phyloP scores from a whole-genome alignment of 2,888 invertebrate species.

The Meta bourneti region DNA sequence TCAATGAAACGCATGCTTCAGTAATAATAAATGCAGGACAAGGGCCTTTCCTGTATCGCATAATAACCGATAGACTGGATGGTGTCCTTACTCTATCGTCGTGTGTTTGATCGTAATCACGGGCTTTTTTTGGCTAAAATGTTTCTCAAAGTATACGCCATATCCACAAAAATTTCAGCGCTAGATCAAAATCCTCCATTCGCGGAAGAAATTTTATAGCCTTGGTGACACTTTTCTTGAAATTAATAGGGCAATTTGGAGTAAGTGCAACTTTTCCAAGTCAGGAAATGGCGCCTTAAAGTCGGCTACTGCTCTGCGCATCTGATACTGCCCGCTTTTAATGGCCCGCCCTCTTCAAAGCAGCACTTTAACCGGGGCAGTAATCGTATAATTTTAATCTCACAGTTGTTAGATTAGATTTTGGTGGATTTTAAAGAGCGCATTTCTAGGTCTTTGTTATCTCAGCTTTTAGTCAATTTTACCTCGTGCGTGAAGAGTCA shows the following conservation, averaged over 20 bases:
- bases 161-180: conserved; percentile 55
- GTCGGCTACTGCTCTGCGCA: conserved; percentile 61
- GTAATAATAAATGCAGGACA: too few relatives aligned
- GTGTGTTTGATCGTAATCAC: neutral
- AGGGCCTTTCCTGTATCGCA: too few relatives aligned
- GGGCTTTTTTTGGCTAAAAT: conserved; percentile 32
- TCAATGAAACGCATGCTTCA: too few relatives aligned
- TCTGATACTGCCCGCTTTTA: conserved; percentile 65
- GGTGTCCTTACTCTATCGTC: neutral
- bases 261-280: conserved; percentile 65
- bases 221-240: conserved; percentile 70
- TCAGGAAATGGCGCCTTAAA: conserved; percentile 67
- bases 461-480: conserved; percentile 37
- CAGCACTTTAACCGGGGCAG: conserved; percentile 28
- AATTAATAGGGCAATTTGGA: conserved; percentile 71
- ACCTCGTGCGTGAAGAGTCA: neutral
- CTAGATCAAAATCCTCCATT: conserved; percentile 68
- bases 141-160: conserved; percentile 45
- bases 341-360: conserved; percentile 54
- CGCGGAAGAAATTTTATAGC: conserved; percentile 69
- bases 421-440: conserved; percentile 55
- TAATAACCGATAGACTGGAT: too few relatives aligned
- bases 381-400: conserved; percentile 71
- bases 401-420: conserved; percentile 69
- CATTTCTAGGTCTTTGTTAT: conserved; percentile 40